Evolutionary conservation across 2,888 invertebrate genomes (phyloP).

Genomic region (Chironomus riparius): DNA sequence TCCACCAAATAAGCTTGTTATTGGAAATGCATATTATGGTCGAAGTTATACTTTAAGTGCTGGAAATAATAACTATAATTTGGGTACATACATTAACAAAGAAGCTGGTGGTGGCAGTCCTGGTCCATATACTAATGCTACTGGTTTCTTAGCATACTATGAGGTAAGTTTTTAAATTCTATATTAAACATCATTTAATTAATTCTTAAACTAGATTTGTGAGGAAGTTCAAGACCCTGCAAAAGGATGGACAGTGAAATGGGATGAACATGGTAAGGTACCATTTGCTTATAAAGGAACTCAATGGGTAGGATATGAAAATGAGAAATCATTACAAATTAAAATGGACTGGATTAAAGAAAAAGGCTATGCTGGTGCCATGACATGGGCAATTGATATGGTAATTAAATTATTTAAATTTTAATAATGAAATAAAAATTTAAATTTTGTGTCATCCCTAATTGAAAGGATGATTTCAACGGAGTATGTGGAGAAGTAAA

Average conservation of each 20-base stretch:
- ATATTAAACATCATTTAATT: background rate
- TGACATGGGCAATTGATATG: constrained; percentile 74
- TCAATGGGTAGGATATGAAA: constrained; percentile 88
- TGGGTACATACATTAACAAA: constrained; percentile 82
- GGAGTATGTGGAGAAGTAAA: constrained; percentile 74
- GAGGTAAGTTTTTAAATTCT: constrained; percentile 48
- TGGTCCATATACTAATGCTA: constrained; percentile 77
- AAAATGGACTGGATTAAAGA: constrained; percentile 83
- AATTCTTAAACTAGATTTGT: constrained; percentile 57
- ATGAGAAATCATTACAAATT: constrained; percentile 68
- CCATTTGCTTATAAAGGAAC: constrained; percentile 80
- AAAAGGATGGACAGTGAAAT: constrained; percentile 71
- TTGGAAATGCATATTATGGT: constrained; percentile 49
- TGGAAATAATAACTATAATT: constrained; percentile 72
- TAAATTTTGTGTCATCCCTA: too few relatives aligned
- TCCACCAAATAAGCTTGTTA: constrained; percentile 63
- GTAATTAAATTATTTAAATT: background rate
- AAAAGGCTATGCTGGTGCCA: constrained; percentile 77
- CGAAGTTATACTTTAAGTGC: constrained; percentile 72
- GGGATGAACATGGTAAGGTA: constrained; percentile 73
- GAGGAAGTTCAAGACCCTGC: constrained; percentile 58
- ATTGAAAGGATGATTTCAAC: constrained; percentile 76
- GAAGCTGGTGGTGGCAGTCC: constrained; percentile 82
- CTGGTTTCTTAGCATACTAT: constrained; percentile 79
- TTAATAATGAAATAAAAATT: background rate